Percentiles rank a stretch among this genome's conserved stretches.
These are phyloP conservation scores for Leptobrachium leishanense DNA, from an alignment of 2,113 vertebrate species.

Conservation along the genomic window DNA sequence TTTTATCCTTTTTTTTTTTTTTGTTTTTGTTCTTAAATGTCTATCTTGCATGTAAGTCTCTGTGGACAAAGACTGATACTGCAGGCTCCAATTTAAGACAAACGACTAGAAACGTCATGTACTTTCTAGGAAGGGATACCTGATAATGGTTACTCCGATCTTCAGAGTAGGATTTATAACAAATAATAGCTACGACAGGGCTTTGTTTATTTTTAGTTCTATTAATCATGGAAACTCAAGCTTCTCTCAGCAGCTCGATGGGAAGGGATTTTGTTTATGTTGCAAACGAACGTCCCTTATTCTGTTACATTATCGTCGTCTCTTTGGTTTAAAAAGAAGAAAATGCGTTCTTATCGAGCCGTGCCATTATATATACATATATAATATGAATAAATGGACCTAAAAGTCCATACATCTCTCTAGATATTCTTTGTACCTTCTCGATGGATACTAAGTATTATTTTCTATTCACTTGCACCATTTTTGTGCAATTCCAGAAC, in stretches of 20 bases:
- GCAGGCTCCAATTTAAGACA: background rate
- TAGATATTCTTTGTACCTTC: too few relatives aligned
- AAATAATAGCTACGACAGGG: background rate
- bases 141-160: conserved; percentile 95
- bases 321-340: too few relatives aligned
- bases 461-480: too few relatives aligned
- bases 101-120: conserved; percentile 49
- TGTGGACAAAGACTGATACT: conserved; percentile 49
- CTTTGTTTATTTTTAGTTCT: background rate
- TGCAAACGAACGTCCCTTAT: too few relatives aligned
- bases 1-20: conserved; percentile 35
- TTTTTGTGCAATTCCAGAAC: too few relatives aligned
- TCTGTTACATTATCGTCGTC: too few relatives aligned
- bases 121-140: conserved; percentile 69
- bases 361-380: too few relatives aligned
- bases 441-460: too few relatives aligned
- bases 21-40: conserved; percentile 54
- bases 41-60: conserved; percentile 61
- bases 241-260: background rate
- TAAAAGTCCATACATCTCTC: too few relatives aligned
- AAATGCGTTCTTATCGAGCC: too few relatives aligned
- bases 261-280: too few relatives aligned
- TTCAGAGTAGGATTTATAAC: conserved; percentile 55
- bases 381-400: too few relatives aligned
- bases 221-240: background rate